Evolutionary conservation across 1,140 invertebrate species (phyloP).

Genomic region (Drosophila pectinifera): DNA sequence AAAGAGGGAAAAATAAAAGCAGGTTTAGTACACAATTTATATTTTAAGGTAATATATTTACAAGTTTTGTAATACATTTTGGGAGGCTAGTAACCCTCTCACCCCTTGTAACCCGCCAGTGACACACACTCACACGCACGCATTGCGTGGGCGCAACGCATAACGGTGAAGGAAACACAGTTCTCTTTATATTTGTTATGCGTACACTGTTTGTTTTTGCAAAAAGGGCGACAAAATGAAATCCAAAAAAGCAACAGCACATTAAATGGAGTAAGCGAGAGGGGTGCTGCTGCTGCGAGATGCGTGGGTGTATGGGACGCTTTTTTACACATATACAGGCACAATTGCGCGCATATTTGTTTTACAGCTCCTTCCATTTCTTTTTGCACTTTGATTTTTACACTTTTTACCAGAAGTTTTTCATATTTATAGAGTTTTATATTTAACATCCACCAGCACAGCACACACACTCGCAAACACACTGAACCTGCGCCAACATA

Average conservation of each 20-base stretch:
- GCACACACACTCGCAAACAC: constrained; percentile 42
- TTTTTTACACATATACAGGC: constrained; percentile 68
- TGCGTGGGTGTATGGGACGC: constrained; percentile 52
- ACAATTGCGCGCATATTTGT: constrained; percentile 75
- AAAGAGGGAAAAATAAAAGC: constrained; percentile 29
- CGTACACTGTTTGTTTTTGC: constrained; percentile 57
- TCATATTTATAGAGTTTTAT: constrained; percentile 47
- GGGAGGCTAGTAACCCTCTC: neutral
- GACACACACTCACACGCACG: constrained; percentile 4
- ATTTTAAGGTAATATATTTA: neutral
- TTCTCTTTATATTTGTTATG: constrained; percentile 33
- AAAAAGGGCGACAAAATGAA: constrained; percentile 62
- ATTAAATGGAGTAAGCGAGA: constrained; percentile 19
- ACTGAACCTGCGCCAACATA: constrained; percentile 76
- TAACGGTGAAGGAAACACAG: constrained; percentile 53
- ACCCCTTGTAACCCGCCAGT: neutral
- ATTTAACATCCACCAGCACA: constrained; percentile 45
- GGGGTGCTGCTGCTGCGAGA: constrained; percentile 49
- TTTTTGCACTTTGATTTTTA: constrained; percentile 51
- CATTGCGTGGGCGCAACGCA: constrained; percentile 34
- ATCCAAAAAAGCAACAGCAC: constrained; percentile 74
- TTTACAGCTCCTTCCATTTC: constrained; percentile 66
- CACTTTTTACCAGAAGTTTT: constrained; percentile 29
- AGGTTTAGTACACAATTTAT: constrained; percentile 32
- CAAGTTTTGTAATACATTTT: neutral